These are phyloP conservation scores for Minunthozetes semirufus DNA, from an alignment of 2,888 invertebrate species.

Conservation along the genomic window DNA sequence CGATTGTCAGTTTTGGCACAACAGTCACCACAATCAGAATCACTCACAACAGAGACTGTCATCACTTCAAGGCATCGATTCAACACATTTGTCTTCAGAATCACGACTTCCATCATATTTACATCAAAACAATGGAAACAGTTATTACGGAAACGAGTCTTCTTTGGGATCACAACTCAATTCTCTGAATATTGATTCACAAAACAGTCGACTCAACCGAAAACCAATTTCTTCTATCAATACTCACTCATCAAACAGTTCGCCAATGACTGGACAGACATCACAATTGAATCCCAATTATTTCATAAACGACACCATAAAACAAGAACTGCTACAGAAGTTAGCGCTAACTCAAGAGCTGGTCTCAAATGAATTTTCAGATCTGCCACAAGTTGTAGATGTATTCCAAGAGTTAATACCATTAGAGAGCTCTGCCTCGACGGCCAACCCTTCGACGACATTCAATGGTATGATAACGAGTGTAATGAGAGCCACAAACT, in stretches of 20 bases:
- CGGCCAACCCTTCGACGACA: constrained; percentile 57
- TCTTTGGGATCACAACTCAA: neutral
- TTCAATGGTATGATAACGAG: constrained; percentile 69
- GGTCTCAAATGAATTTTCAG: constrained; percentile 46
- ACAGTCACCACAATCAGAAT: neutral
- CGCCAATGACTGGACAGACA: constrained; percentile 20
- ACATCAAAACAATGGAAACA: constrained; percentile 31
- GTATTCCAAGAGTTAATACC: constrained; percentile 82
- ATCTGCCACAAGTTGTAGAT: constrained; percentile 79
- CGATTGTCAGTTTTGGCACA: constrained; percentile 36
- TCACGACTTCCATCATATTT: constrained; percentile 40
- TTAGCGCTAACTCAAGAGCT: constrained; percentile 26
- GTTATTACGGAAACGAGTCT: neutral
- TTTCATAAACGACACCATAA: constrained; percentile 30
- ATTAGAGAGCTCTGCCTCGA: constrained; percentile 61
- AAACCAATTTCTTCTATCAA: neutral
- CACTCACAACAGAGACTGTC: neutral
- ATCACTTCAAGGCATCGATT: neutral
- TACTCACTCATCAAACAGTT: neutral
- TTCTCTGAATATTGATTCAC: constrained; percentile 7
- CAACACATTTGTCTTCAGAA: constrained; percentile 38
- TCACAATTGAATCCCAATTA: constrained; percentile 23
- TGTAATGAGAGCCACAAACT: constrained; percentile 80
- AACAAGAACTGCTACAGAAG: constrained; percentile 31
- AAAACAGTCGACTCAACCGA: neutral